These are phyloP conservation scores for Cheilosia variabilis DNA, from an alignment of 2,888 invertebrate species.

Conservation along the genomic window DNA sequence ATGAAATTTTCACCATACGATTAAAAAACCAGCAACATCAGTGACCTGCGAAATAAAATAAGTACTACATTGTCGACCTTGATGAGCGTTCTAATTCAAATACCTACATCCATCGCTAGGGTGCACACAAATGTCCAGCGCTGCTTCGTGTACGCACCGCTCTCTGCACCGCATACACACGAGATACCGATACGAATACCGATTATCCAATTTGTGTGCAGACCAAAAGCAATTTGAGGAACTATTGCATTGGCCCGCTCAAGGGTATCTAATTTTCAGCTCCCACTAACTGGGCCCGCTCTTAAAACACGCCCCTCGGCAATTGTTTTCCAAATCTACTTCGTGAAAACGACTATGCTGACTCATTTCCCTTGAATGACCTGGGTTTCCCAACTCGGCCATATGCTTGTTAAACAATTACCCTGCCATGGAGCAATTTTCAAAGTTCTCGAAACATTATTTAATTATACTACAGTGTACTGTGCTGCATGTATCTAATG, in stretches of 20 bases:
- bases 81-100: no score
- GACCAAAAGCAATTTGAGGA: not conserved
- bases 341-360: conserved; percentile 4
- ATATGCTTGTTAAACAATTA: conserved; percentile 60
- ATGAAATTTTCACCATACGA: no score
- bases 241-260: not conserved
- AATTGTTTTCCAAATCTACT: conserved; percentile 1
- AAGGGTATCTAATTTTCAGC: conserved; percentile 14
- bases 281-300: not conserved
- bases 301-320: not conserved
- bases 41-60: no score
- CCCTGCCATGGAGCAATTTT: conserved; percentile 42
- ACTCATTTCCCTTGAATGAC: conserved; percentile 26
- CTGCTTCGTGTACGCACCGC: no score
- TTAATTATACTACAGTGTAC: conserved; percentile 46
- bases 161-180: no score
- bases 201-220: not conserved
- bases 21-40: no score
- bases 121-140: no score
- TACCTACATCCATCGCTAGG: no score
- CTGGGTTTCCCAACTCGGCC: conserved; percentile 16
- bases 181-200: no score
- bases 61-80: no score
- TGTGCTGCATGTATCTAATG: conserved; percentile 66
- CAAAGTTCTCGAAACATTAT: conserved; percentile 42